Evolutionary conservation across 1,140 invertebrate species (phyloP), one percentile per base, ranked within the genome.

Genomic region (Philopotamus ludificatus): DNA sequence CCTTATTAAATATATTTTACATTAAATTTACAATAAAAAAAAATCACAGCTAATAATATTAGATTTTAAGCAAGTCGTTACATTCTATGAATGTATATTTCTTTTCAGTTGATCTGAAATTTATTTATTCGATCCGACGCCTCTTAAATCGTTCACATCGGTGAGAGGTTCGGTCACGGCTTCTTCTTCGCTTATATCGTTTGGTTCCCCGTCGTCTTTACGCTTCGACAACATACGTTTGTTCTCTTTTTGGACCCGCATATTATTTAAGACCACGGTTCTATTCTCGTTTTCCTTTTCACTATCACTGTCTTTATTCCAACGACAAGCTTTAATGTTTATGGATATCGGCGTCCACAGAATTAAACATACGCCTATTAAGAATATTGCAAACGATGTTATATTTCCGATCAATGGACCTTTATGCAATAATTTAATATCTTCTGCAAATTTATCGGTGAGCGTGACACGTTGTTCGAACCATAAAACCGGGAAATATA

Each of bases 401-500:
- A 65, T 49, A 49, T 58, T 70, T 15, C 69, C 69, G 16, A 70
- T 68, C 9, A 66, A 22, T n/a, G 69, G 69, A 1, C 62, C 50
- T 60, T 28, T 49, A 9, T 65, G 18, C 9, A 70, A 4, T 4
- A 26, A 26, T 51, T 66, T 67, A 1, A 70, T 53, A 22, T 28
- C 54, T 15, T 18, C 23, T 10, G 62, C 63, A 23, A 70, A 16
- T 15, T 68, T 57, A 20, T 83, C 79, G 3, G 81, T 81, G 1
- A 90, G 79, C 12, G 75, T 74, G 0, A 87, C 87, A 41, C 82
- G 81, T 70, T 92, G 83, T 62, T 87, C 83, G 69, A 92, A 91
- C 89, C 90, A 93, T 21, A 92, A 82, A 22, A 91, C 80, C 0
- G 91, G 91, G 68, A 93, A 86, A 73, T 87, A 86, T 42, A 89